Conservation (phyloP, 2,113 vertebrate species). For the Puntigrus tetrazona region DNA sequence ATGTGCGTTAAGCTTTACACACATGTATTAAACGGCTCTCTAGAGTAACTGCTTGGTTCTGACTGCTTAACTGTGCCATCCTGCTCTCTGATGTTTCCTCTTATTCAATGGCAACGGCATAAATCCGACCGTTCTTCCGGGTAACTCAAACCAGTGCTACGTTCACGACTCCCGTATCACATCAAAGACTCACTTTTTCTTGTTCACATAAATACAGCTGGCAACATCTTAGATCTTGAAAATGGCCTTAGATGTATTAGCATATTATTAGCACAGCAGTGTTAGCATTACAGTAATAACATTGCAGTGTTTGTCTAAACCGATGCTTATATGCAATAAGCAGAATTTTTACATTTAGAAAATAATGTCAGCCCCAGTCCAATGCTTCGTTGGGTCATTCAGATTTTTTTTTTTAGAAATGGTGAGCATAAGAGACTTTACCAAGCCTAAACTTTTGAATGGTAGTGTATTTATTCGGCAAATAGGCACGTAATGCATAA, state of each 20-base stretch:
- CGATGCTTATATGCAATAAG: background rate
- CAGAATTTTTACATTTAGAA: background rate
- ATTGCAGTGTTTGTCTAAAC: background rate
- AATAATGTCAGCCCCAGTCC: no score
- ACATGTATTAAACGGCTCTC: no score
- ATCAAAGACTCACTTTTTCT: background rate
- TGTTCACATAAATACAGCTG: background rate
- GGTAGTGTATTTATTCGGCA: background rate
- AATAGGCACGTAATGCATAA: background rate
- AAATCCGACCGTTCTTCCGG: no score
- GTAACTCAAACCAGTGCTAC: no score
- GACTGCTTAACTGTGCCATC: no score
- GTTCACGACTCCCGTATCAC: no score
- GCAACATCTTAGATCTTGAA: background rate
- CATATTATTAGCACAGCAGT: no score
- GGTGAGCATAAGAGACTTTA: background rate
- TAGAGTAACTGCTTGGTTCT: no score
- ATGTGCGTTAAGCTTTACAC: no score
- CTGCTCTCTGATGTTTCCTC: no score
- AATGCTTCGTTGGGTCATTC: no score
- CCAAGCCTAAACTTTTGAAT: background rate
- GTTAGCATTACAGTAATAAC: background rate
- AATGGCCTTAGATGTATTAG: background rate
- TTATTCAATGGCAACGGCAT: no score
- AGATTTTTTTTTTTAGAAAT: background rate